Evolutionary conservation across 1,140 invertebrate species (phyloP).

Genomic region (Holotrichia oblita): DNA sequence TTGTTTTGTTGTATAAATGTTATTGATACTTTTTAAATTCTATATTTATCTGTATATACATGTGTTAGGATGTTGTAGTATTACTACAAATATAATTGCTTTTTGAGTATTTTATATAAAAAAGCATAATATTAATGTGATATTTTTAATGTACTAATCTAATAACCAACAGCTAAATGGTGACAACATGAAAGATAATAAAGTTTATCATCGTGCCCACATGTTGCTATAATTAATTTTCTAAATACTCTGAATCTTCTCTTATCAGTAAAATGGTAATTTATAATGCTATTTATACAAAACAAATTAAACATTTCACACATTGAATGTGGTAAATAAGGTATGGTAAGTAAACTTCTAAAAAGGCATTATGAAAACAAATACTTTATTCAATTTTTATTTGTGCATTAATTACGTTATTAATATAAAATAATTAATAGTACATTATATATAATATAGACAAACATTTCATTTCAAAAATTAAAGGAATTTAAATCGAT

Average conservation of each 20-base stretch:
- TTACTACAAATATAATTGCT: too few relatives aligned
- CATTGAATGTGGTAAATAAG: not conserved
- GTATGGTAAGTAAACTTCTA: not conserved
- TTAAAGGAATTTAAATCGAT: too few relatives aligned
- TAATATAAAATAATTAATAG: too few relatives aligned
- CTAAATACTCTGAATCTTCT: not conserved
- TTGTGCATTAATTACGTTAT: not conserved
- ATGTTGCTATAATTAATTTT: not conserved
- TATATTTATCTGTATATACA: too few relatives aligned
- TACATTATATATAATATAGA: too few relatives aligned
- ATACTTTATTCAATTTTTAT: not conserved
- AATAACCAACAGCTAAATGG: not conserved
- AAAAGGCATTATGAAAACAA: not conserved
- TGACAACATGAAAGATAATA: conserved; percentile 7
- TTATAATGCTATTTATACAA: not conserved
- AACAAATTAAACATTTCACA: not conserved
- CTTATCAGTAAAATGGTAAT: not conserved
- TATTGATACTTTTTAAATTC: too few relatives aligned
- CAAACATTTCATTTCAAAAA: too few relatives aligned
- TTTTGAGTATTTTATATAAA: too few relatives aligned
- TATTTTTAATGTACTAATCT: too few relatives aligned
- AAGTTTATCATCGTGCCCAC: not conserved
- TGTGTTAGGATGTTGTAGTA: too few relatives aligned
- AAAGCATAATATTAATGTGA: too few relatives aligned
- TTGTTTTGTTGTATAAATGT: too few relatives aligned